Percentiles rank a stretch among this genome's conserved stretches.
phyloP scores from a whole-genome alignment of 2,113 vertebrate species.

The Microtus ochrogaster region DNA sequence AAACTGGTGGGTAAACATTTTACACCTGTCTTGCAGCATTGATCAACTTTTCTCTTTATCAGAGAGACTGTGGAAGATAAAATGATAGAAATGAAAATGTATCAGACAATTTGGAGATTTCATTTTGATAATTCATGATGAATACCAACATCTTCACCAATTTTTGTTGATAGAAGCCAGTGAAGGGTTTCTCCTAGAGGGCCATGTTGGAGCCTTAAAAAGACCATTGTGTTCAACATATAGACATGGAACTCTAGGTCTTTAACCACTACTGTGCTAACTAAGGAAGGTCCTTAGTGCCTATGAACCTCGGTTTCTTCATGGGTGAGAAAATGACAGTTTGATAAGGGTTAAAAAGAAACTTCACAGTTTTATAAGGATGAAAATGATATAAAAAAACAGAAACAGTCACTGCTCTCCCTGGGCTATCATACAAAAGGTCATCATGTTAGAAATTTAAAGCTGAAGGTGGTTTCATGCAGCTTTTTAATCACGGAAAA shows the following conservation, averaged over 20 bases:
- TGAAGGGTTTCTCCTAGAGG: neutral
- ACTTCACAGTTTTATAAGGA: neutral
- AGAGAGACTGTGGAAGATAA: neutral
- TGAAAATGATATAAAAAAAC: neutral
- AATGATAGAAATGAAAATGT: neutral
- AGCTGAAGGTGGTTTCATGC: neutral
- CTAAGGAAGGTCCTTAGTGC: neutral
- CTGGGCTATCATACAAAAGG: neutral
- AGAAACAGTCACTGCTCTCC: neutral
- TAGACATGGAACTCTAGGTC: neutral
- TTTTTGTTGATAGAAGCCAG: neutral
- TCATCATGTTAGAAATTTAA: neutral
- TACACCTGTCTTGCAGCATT: neutral
- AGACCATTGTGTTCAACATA: neutral
- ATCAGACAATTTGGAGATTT: neutral
- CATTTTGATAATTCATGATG: neutral
- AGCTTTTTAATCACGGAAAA: constrained; percentile 8
- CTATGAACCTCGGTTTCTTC: neutral
- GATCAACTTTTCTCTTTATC: neutral
- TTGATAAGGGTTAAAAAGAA: neutral
- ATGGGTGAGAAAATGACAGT: neutral
- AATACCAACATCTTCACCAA: neutral
- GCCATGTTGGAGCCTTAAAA: neutral
- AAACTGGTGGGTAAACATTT: neutral
- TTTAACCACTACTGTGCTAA: neutral